phyloP scores from a whole-genome alignment of 2,888 invertebrate genomes.

The Diplazon laetatorius region DNA sequence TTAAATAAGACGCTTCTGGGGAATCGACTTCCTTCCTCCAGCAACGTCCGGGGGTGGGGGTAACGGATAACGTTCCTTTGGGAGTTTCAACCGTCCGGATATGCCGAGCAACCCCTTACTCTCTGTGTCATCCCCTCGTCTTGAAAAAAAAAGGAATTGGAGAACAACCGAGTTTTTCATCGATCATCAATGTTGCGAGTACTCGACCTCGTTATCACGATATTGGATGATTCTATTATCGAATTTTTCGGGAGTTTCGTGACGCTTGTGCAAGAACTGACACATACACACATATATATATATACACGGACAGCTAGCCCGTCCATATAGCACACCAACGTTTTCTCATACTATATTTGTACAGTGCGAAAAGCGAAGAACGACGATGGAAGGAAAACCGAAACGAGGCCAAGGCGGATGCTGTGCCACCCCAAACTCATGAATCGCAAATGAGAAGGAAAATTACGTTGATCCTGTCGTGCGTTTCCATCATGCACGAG shows the following conservation, averaged over 20 bases:
- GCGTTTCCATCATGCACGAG: slow-evolving; percentile 66
- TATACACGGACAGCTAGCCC: not conserved
- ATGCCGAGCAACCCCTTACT: slow-evolving; percentile 58
- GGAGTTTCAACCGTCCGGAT: slow-evolving; percentile 59
- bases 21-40: slow-evolving; percentile 76
- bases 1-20: slow-evolving; percentile 79
- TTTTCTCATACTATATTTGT: slow-evolving; percentile 64
- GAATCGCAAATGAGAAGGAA: slow-evolving; percentile 75
- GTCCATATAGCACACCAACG: slow-evolving; percentile 15
- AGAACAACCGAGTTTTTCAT: slow-evolving; percentile 32
- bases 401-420: slow-evolving; percentile 69
- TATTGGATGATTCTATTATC: slow-evolving; percentile 72
- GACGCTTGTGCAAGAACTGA: slow-evolving; percentile 55
- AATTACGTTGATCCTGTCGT: slow-evolving; percentile 73
- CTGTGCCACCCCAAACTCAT: slow-evolving; percentile 69
- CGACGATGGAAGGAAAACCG: slow-evolving; percentile 68
- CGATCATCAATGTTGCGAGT: slow-evolving; percentile 69
- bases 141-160: slow-evolving; percentile 22
- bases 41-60: slow-evolving; percentile 62
- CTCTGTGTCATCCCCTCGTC: slow-evolving; percentile 18
- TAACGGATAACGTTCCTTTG: no score
- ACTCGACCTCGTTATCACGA: slow-evolving; percentile 71
- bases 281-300: slow-evolving; percentile 38
- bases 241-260: slow-evolving; percentile 58
- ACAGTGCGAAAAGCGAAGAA: slow-evolving; percentile 58